These are phyloP conservation scores for Azemiops feae DNA, from an alignment of 2,113 vertebrate species.

Conservation along the genomic window DNA sequence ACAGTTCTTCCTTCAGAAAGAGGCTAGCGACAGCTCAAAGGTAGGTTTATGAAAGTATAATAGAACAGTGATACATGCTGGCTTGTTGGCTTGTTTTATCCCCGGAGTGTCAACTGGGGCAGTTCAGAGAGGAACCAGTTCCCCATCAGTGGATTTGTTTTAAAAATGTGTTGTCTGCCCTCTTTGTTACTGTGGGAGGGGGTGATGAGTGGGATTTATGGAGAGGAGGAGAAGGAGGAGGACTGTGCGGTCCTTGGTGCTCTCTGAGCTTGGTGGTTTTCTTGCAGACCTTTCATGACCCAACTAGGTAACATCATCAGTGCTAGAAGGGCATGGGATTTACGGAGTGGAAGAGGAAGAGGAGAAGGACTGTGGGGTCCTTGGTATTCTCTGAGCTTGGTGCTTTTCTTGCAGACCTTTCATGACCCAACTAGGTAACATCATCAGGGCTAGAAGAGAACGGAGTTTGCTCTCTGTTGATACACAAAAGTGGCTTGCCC, in stretches of 20 bases:
- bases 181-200: neutral
- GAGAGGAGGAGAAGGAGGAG: neutral
- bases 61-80: neutral
- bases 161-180: neutral
- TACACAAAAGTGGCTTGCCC: neutral
- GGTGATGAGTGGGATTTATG: neutral
- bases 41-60: conserved; percentile 32
- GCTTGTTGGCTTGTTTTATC: neutral
- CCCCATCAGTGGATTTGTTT: neutral
- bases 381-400: neutral
- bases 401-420: neutral
- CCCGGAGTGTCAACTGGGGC: neutral
- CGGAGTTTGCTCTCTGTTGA: neutral
- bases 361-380: neutral
- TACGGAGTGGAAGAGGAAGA: neutral
- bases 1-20: conserved; percentile 95
- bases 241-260: neutral
- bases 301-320: neutral
- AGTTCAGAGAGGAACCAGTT: neutral
- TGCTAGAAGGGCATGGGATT: neutral
- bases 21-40: conserved; percentile 71
- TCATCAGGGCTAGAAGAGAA: too few species aligned
- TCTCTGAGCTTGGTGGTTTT: neutral
- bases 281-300: neutral
- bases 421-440: neutral